Evolutionary conservation across 2,113 vertebrate genomes (phyloP), one percentile per base, ranked within the genome.

Genomic region (Chlamydotis undulata): DNA sequence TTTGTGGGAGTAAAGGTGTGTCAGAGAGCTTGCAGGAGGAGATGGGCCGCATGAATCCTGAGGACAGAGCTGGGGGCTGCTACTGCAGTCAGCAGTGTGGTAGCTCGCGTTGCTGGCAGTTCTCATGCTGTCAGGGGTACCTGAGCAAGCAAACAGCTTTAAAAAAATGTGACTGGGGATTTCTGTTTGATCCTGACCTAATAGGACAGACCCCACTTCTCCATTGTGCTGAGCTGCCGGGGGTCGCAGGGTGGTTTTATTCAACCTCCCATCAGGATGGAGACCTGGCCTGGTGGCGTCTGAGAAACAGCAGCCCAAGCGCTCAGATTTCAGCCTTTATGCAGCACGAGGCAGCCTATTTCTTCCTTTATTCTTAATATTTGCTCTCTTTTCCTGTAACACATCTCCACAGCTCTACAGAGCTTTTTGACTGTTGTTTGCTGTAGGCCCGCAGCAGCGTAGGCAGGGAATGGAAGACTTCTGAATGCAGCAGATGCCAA

Each of bases 51-150:
- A 8, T 53, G 61, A 70, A 33, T 39, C 61, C 60, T 39, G 64
- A 60, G 28, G 39, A 18, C 63, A 80, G 43, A 74, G 45, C 50
- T 74, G 57, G 43, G 19, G 19, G 31, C 77, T 91, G 75, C 56
- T 70, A 56, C 77, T 77, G 69, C 35, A 81, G 50, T 31, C 74
- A 81, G 59, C 37, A 33, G 23, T 29, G 52, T 31, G 67, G 29
- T 63, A 7, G 28, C 26, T 59, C 0, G 0, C 4, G 0, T 59
- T 90, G 52, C 21, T 67, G 41, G 53, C 55, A 53, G 35, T 67
- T 89, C 37, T 76, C 0, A 0, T 43, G 24, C 28, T 63, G 16
- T 50, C n/a, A 49, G 79, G 26, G 21, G 4, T 71, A 33, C 31
- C 57, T 50, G 61, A 71, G 71, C 71, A 75, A 87, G 35, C 33